A percentile compares a stretch with the other conserved stretches of the same genome.
Conservation (phyloP, 2,797 vertebrate species). For the Cossypha dichroa region DNA sequence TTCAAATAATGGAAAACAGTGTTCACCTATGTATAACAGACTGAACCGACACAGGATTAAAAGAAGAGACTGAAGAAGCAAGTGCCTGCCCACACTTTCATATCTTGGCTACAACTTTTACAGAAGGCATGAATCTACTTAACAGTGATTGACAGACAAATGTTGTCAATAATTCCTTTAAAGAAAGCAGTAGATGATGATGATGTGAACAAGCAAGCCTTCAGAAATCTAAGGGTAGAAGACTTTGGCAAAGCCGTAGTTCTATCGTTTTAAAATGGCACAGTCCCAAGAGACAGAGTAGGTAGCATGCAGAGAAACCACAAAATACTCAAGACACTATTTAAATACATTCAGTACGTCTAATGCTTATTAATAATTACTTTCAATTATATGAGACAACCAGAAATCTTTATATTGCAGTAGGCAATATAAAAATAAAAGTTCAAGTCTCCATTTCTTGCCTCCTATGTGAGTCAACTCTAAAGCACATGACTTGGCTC, state of each 20-base stretch:
- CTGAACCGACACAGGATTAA: not conserved
- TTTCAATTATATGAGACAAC: not conserved
- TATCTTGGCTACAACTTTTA: not conserved
- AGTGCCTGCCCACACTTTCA: not conserved
- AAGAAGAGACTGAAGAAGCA: not conserved
- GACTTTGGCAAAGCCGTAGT: not conserved
- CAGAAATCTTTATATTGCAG: not conserved
- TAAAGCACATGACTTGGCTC: not conserved
- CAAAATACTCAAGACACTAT: not conserved
- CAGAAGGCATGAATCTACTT: slow-evolving; percentile 3
- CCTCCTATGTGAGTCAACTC: not conserved
- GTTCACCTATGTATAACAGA: not conserved
- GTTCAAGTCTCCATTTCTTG: not conserved
- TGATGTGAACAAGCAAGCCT: not conserved
- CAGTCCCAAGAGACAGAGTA: not conserved
- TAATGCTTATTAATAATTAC: not conserved
- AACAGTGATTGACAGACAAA: not conserved
- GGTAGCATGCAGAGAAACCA: not conserved
- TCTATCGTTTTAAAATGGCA: not conserved
- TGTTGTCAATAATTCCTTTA: not conserved
- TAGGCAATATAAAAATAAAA: not conserved
- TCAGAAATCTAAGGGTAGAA: not conserved
- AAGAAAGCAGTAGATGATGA: not conserved
- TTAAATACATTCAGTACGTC: not conserved
- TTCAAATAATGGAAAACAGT: slow-evolving; percentile 3